phyloP scores from a whole-genome alignment of 1,140 invertebrate species.

The Notospermus geniculatus region DNA sequence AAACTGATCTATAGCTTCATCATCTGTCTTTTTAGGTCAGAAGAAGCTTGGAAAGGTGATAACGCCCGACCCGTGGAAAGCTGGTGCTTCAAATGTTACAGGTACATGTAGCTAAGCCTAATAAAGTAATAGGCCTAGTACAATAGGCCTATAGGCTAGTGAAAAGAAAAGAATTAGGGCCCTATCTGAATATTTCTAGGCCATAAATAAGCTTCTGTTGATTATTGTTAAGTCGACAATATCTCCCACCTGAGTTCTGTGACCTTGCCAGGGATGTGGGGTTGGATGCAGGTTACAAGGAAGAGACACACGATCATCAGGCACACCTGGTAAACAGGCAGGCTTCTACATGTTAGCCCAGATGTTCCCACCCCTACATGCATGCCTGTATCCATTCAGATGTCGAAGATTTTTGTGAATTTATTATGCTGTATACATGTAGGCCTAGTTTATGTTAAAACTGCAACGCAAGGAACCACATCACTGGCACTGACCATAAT shows the following conservation, averaged over 20 bases:
- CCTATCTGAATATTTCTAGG: not conserved
- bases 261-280: not conserved
- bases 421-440: too few relatives aligned
- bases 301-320: too few relatives aligned
- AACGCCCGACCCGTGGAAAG: slow-evolving; percentile 95
- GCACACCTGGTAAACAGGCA: too few relatives aligned
- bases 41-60: slow-evolving; percentile 80
- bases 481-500: not conserved
- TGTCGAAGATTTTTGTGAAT: not conserved
- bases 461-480: not conserved
- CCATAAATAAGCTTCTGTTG: not conserved
- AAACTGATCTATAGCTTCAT: too few relatives aligned
- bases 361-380: too few relatives aligned
- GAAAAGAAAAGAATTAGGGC: not conserved
- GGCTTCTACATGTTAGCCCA: too few relatives aligned
- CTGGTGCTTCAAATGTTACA: slow-evolving; percentile 81
- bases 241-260: not conserved
- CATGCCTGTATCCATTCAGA: not conserved
- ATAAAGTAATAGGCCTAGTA: too few relatives aligned
- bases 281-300: too few relatives aligned
- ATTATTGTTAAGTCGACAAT: not conserved
- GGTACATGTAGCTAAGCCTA: slow-evolving; percentile 46
- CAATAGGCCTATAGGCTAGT: too few relatives aligned
- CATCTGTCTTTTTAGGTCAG: slow-evolving; percentile 63
- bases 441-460: not conserved